Evolutionary conservation across 2,888 invertebrate genomes (phyloP).

Genomic region (Metopia argyrocephala): DNA sequence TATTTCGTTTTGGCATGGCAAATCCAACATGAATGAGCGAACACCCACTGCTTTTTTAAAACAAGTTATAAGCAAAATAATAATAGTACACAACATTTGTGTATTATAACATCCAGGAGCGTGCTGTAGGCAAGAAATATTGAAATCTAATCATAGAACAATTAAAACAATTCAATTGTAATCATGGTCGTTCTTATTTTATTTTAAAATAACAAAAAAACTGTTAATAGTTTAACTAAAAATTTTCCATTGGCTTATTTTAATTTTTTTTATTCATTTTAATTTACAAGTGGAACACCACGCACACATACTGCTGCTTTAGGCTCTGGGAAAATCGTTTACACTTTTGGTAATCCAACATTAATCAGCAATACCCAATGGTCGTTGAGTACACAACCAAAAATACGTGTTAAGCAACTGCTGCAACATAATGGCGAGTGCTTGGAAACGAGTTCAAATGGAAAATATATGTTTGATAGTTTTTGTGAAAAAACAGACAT

Average conservation of each 20-base stretch:
- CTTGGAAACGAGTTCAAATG: slow-evolving; percentile 68
- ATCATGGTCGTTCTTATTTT: too few relatives aligned
- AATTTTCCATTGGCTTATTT: background rate
- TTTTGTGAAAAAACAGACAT: slow-evolving; percentile 73
- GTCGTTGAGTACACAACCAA: slow-evolving; percentile 69
- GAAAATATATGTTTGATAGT: slow-evolving; percentile 79
- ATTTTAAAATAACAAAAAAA: too few relatives aligned
- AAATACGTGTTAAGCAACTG: slow-evolving; percentile 79
- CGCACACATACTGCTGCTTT: slow-evolving; percentile 68
- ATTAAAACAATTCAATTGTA: too few relatives aligned
- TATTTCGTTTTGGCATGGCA: background rate
- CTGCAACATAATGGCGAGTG: slow-evolving; percentile 80
- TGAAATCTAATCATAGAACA: too few relatives aligned
- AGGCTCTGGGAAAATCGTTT: slow-evolving; percentile 82
- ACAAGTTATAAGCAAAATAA: slow-evolving; percentile 4
- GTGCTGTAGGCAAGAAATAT: background rate
- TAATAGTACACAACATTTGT: background rate
- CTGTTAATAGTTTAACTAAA: too few relatives aligned
- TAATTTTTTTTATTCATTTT: background rate
- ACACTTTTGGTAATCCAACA: slow-evolving; percentile 81
- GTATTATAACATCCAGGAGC: background rate
- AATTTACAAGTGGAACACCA: slow-evolving; percentile 68
- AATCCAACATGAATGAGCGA: background rate
- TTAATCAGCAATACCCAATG: slow-evolving; percentile 77
- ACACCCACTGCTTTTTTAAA: slow-evolving; percentile 18